phyloP scores from a whole-genome alignment of 2,797 vertebrate genomes.

The Decapterus maruadsi region DNA sequence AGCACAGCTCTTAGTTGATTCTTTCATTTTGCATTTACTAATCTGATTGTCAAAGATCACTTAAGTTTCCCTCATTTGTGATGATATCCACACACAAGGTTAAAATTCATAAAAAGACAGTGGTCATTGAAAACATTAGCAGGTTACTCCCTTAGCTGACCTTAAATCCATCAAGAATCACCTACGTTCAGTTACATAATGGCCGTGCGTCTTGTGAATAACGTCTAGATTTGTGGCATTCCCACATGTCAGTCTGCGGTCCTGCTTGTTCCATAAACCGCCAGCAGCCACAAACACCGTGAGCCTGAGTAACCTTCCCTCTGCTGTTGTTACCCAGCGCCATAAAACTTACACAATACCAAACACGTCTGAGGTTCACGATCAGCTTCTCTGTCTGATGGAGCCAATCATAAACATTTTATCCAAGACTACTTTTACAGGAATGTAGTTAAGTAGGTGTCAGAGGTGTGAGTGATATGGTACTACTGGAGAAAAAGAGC shows the following conservation, averaged over 20 bases:
- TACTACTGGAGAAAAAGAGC: slow-evolving; percentile 6
- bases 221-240: slow-evolving; percentile 69
- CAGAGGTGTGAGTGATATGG: slow-evolving; percentile 17
- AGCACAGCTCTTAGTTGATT: slow-evolving; percentile 44
- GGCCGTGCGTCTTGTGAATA: slow-evolving; percentile 57
- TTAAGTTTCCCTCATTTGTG: too few species aligned
- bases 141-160: slow-evolving; percentile 2
- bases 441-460: background rate
- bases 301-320: slow-evolving; percentile 41
- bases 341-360: slow-evolving; percentile 27
- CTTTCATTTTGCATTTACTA: too few species aligned
- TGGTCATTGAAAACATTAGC: too few species aligned
- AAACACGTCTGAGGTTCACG: background rate
- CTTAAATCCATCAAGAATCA: slow-evolving; percentile 50
- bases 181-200: slow-evolving; percentile 57
- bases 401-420: background rate
- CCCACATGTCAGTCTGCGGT: slow-evolving; percentile 51
- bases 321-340: slow-evolving; percentile 31
- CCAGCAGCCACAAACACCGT: slow-evolving; percentile 38
- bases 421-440: background rate
- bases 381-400: slow-evolving; percentile 10
- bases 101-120: too few species aligned
- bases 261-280: slow-evolving; percentile 62
- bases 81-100: too few species aligned
- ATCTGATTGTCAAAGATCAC: too few species aligned